Base-by-base conservation (phyloP, 2,113 vertebrate genomes). In the Aegotheles bennettii region DNA sequence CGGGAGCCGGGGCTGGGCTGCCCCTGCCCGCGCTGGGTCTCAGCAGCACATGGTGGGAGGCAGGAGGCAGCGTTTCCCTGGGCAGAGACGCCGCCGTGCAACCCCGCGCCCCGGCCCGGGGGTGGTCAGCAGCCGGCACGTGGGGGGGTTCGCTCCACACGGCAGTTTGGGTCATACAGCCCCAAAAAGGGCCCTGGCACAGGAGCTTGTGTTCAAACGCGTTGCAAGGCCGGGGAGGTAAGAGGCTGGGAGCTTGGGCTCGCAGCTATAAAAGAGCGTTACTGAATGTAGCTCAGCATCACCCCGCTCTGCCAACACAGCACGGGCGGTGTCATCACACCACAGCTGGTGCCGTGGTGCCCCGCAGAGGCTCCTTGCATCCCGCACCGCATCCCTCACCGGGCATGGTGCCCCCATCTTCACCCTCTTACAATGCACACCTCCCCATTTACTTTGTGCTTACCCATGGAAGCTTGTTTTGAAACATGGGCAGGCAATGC, bases 331-430 rank as follows among this genome's bases (percentile, higher is more conserved):
- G 14, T 29, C 67, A 21, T 17, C 64, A 3, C 1, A 0, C 36
- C 38, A 6, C 36, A 16, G 51, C 43, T 9, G 3, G 12, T 40
- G 47, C 42, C 13, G 1, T 3, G 1, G 33, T 23, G 57, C 47
- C 59, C 48, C 4, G 2, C 50, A 2, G 2, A 63, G 51, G 51
- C 25, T 43, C 38, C 76, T 11, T 3, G 4, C 61, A 20, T 5
- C 29, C 64, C 11, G 0, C 36, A 3, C 7, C 8, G 3, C 43
- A 3, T 0, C 1, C 45, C 68, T 28, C 45, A 6, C 45, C 3
- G 11, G 42, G 40, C 47, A 31, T 31, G 0, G 0, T 40, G n/a
- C 76, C n/a, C n/a, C 48, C 43, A 3, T 43, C 76, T 68, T 56
- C 59, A 28, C 76, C 67, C 51, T 35, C 31, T 51, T 23, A 4